These are phyloP conservation scores for Coracias cyanogaster DNA, from an alignment of 2,797 vertebrate species.

Conservation along the genomic window DNA sequence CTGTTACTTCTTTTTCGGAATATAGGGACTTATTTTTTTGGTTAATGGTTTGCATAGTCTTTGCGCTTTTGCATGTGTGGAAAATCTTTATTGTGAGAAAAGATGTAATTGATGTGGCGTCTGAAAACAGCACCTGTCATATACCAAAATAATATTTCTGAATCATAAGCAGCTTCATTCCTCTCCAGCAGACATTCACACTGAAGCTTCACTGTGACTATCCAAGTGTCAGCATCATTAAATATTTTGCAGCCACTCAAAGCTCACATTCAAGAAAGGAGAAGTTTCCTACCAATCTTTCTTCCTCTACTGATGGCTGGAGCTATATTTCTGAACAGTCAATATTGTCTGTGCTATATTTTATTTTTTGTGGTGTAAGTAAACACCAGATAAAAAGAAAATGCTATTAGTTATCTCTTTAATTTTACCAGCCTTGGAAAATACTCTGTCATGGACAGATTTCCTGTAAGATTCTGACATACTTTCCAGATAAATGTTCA, in stretches of 20 bases:
- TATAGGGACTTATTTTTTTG: neutral
- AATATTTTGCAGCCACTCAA: constrained; percentile 1
- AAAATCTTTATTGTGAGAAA: neutral
- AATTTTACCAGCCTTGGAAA: neutral
- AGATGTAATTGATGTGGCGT: neutral
- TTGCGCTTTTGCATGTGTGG: neutral
- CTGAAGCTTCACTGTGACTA: constrained; percentile 2
- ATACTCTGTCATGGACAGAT: neutral
- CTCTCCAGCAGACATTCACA: neutral
- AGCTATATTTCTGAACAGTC: neutral
- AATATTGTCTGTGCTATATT: neutral
- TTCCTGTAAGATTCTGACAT: neutral
- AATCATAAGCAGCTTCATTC: constrained; percentile 24
- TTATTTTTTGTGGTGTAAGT: neutral
- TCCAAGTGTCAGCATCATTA: neutral
- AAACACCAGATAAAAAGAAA: constrained; percentile 17
- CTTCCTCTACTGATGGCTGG: neutral
- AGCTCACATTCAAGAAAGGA: neutral
- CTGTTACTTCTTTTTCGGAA: neutral
- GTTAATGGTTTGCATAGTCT: neutral
- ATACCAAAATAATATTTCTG: constrained; percentile 11
- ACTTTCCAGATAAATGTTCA: neutral
- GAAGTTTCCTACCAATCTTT: neutral
- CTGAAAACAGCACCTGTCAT: neutral
- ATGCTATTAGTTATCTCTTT: neutral